Conservation (phyloP, 2,888 invertebrate species). For the Osmoderma eremita region DNA sequence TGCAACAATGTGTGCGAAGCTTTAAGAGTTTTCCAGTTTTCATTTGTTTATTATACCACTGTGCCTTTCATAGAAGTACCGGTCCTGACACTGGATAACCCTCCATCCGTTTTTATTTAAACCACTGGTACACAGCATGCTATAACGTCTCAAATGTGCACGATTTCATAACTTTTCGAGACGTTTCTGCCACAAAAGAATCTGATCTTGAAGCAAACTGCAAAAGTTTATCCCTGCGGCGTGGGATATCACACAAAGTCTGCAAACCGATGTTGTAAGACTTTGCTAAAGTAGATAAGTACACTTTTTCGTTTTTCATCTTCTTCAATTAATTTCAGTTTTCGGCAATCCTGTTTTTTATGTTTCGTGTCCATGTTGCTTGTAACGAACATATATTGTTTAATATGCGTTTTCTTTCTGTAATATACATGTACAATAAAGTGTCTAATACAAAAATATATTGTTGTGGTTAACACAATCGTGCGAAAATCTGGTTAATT, state of each 20-base stretch:
- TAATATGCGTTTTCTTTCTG: background rate
- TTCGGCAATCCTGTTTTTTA: background rate
- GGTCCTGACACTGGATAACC: constrained; percentile 26
- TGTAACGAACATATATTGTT: background rate
- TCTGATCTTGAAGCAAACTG: constrained; percentile 1
- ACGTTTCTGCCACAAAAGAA: background rate
- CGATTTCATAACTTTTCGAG: background rate
- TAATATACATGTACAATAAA: background rate
- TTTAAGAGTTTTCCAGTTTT: constrained; percentile 9
- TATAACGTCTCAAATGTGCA: background rate
- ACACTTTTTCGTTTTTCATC: background rate
- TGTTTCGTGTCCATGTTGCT: background rate
- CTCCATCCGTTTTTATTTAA: constrained; percentile 16
- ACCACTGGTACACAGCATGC: constrained; percentile 4
- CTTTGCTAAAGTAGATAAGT: background rate
- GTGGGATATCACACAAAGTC: background rate
- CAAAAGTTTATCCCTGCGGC: background rate
- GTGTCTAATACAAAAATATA: too few relatives aligned
- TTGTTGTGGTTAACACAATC: too few relatives aligned
- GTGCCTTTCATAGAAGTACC: constrained; percentile 22
- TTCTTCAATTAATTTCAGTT: background rate
- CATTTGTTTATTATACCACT: constrained; percentile 16
- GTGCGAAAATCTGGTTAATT: too few relatives aligned
- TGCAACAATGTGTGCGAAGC: constrained; percentile 4
- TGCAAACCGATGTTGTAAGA: too few relatives aligned